Evolutionary conservation across 2,797 vertebrate genomes (phyloP).

Genomic region (Oceanodroma leucorhoa): DNA sequence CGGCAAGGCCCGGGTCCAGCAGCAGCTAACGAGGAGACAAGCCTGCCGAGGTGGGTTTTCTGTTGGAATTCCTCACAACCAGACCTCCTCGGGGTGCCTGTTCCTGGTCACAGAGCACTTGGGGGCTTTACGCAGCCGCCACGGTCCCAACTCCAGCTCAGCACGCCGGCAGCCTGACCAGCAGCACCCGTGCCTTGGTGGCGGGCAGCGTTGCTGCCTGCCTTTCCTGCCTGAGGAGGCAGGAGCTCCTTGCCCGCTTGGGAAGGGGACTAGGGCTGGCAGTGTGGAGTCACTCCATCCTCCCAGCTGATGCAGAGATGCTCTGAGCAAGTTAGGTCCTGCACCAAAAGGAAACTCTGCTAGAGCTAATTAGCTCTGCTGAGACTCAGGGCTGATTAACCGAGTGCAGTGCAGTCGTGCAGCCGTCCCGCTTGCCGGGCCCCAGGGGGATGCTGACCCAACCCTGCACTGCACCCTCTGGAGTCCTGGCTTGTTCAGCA

Average conservation of each 20-base stretch:
- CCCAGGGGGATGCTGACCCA: neutral
- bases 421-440: accelerated
- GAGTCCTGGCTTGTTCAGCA: neutral
- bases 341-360: neutral
- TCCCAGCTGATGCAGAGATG: neutral
- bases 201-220: accelerated
- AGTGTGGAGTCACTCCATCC: no score
- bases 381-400: neutral
- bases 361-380: neutral
- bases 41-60: neutral
- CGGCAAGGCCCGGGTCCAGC: neutral
- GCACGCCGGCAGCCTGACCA: neutral
- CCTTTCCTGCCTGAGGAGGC: neutral
- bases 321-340: neutral
- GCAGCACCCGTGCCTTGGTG: neutral
- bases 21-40: neutral
- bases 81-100: no score
- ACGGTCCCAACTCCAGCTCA: accelerated
- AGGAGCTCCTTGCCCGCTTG: neutral
- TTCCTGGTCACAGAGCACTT: no score
- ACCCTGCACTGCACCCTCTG: accelerated
- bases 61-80: neutral
- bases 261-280: neutral
- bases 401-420: accelerated
- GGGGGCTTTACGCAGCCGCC: accelerated